These are phyloP conservation scores for Petrolisthes manimaculis DNA, from an alignment of 2,888 invertebrate genomes.

Conservation along the genomic window DNA sequence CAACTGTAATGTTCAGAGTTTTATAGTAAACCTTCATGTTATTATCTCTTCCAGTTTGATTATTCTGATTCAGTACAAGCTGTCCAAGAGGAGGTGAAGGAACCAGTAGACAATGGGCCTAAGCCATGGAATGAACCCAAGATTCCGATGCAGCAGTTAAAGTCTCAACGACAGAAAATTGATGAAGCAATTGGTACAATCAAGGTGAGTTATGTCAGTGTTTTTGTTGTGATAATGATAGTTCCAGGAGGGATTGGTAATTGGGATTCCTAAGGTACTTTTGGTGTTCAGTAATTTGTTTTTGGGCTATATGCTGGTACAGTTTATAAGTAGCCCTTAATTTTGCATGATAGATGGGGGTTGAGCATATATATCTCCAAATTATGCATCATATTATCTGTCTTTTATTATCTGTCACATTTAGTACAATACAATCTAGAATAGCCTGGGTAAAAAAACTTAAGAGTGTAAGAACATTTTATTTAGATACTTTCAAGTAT, in stretches of 20 bases:
- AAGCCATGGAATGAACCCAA: constrained; percentile 65
- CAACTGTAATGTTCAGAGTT: too few species aligned
- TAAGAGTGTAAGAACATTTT: too few species aligned
- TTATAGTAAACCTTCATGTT: too few species aligned
- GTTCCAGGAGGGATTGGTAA: not conserved
- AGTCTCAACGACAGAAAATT: constrained; percentile 58
- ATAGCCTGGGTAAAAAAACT: too few species aligned
- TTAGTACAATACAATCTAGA: too few species aligned
- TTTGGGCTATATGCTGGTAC: not conserved
- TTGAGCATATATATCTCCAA: too few species aligned
- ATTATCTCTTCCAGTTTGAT: constrained; percentile 57
- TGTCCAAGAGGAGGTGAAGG: constrained; percentile 56
- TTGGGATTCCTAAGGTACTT: not conserved
- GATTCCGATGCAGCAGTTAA: constrained; percentile 64
- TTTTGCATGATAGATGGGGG: too few species aligned
- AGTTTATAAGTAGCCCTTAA: not conserved
- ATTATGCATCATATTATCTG: too few species aligned
- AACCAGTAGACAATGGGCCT: constrained; percentile 62
- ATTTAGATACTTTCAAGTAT: too few species aligned
- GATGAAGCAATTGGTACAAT: constrained; percentile 65
- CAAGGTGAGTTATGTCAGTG: constrained; percentile 41
- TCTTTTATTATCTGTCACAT: too few species aligned
- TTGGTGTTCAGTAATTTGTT: not conserved
- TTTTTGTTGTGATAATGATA: not conserved
- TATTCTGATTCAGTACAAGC: constrained; percentile 49